phyloP scores from a whole-genome alignment of 2,797 vertebrate species.

The Gobionotothen gibberifrons region DNA sequence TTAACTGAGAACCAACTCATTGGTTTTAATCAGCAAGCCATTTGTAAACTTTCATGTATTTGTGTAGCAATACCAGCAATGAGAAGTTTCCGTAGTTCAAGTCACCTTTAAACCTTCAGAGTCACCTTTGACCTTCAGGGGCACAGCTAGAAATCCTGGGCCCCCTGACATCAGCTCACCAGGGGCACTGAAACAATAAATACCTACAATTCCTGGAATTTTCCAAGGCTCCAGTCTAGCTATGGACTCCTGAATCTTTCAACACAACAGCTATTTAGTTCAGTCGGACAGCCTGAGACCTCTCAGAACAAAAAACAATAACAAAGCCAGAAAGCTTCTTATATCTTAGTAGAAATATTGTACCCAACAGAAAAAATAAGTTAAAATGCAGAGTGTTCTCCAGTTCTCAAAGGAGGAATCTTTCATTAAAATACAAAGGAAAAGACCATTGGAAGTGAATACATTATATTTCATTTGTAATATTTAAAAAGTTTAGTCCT shows the following conservation, averaged over 20 bases:
- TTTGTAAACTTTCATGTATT: neutral
- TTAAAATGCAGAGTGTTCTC: neutral
- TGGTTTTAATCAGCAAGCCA: neutral
- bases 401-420: neutral
- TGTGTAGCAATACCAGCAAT: neutral
- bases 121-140: constrained; percentile 37
- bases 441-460: neutral
- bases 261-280: neutral
- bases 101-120: constrained; percentile 11
- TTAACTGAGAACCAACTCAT: neutral
- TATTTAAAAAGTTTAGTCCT: neutral
- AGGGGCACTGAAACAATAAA: constrained; percentile 49
- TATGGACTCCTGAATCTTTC: constrained; percentile 18
- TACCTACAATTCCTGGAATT: constrained; percentile 53
- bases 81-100: constrained; percentile 16
- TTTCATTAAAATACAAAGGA: neutral
- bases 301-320: neutral
- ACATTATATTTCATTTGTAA: neutral
- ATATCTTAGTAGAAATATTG: neutral
- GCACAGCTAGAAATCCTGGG: constrained; percentile 5
- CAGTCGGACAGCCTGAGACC: neutral
- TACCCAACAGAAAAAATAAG: neutral
- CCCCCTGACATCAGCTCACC: constrained; percentile 36
- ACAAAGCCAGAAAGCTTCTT: neutral
- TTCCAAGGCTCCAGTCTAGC: constrained; percentile 29